Base-by-base conservation (phyloP, 2,113 vertebrate genomes). In the Chaenocephalus aceratus region DNA sequence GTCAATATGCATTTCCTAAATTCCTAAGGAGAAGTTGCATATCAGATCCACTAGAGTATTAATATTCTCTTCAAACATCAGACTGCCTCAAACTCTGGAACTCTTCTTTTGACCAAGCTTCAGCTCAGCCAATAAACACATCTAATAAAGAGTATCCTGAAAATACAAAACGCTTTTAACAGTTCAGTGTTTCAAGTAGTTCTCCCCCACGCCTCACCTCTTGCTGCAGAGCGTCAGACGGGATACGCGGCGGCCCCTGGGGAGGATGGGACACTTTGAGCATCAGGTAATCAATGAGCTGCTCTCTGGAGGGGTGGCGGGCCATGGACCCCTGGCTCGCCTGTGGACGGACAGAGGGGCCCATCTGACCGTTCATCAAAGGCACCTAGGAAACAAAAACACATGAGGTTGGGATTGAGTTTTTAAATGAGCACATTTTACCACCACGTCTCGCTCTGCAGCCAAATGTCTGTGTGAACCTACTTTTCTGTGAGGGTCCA, bases 261-360 rank as follows among this genome's bases (percentile, higher is more conserved):
- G 96, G 88, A 86, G 96, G 97, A 70, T 94, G 97, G 79, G 96
- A 97, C 89, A 99, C 98, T 95, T 99, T 99, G 88, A 98, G 94
- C 97, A 98, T 97, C 93, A 98, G 93, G 86, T 98, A 99, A 93
- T 99, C 98, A 58, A 99, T 98, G 88, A 99, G 95, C 93, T 99
- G 97, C 86, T 99, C 98, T 93, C 98, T 95, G 93, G 97, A 99
- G 1, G 97, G 96, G 93, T 98, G 97, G 66, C 97, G 98, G 67
- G 93, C 97, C 89, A 99, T 96, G 72, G 96, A 85, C 23, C 94
- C 91, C 89, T 92, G 90, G 80, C 92, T 96, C 94, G 96, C 92
- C 73, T 95, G 96, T 88, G 96, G 90, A 92, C 97, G 96, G 59
- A 93, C 93, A 67, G 96, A 86, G 49, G 96, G 95, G 87, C 95